These are phyloP conservation scores for Erynnis tages DNA, from an alignment of 2,888 invertebrate species.

Conservation along the genomic window DNA sequence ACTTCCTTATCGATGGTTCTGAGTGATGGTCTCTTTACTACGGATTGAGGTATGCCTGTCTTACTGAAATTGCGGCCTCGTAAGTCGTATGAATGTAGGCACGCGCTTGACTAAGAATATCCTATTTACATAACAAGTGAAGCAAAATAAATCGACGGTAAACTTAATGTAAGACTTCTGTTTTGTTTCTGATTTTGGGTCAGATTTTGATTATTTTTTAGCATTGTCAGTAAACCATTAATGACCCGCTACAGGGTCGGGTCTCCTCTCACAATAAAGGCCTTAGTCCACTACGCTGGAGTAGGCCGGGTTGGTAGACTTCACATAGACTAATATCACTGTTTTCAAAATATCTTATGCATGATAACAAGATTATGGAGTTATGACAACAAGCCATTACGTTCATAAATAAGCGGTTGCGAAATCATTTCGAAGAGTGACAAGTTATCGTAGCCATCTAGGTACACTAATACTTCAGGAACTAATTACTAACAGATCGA, in stretches of 20 bases:
- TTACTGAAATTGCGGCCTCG: not conserved
- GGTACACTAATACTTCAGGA: not conserved
- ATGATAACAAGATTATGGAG: too few species aligned
- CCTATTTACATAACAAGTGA: not conserved
- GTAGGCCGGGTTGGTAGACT: too few species aligned
- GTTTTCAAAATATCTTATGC: too few species aligned
- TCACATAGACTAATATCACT: too few species aligned
- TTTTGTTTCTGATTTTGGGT: too few species aligned
- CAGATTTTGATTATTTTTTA: too few species aligned
- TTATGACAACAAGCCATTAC: not conserved
- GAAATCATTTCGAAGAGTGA: not conserved
- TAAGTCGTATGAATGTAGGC: not conserved
- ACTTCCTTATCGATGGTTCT: too few species aligned
- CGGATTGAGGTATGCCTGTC: constrained; percentile 27
- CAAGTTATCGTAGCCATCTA: not conserved
- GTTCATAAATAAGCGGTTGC: not conserved
- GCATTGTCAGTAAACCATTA: too few species aligned
- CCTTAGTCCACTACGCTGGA: too few species aligned
- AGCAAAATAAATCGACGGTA: not conserved
- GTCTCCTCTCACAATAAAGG: too few species aligned
- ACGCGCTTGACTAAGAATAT: not conserved
- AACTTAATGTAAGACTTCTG: too few species aligned
- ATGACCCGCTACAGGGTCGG: too few species aligned
- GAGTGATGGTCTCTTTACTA: constrained; percentile 35
- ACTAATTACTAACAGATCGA: not conserved